Base-by-base conservation (phyloP, 2,113 vertebrate genomes). In the Mobula birostris region DNA sequence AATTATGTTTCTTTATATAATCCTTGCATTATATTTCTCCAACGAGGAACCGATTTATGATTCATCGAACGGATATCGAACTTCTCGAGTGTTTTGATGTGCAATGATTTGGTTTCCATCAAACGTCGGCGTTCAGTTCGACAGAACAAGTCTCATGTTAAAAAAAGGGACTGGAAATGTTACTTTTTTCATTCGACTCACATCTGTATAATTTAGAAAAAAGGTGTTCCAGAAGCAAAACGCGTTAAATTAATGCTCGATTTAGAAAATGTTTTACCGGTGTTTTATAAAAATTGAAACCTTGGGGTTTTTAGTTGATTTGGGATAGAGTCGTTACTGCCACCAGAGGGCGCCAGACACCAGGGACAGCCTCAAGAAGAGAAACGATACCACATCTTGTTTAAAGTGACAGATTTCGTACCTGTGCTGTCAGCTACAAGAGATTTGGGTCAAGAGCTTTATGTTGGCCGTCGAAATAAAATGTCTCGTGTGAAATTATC, bases 381-480 rank as follows among this genome's bases (percentile, higher is more conserved):
- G n/a, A 29, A 93, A 56, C 14, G 21, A 74, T 74, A 93, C 32
- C 9, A 32, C 0, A 1, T 24, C 40, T 66, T 40, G 70, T 40
- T 76, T 40, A 76, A 74, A 93, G 21, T 27, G 70, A 74, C 70
- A 29, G 32, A 93, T 56, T 93, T 76, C 70, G 48, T 5, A 72
- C 24, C 66, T 93, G 32, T 93, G 70, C 90, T 48, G 68, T 74
- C 90, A 74, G 70, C 27, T 74, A 74, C 40, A 74, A 21, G 36
- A 70, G 70, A 11, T 93, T 76, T 93, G 40, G 91, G 70, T 72
- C 91, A 93, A 74, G 70, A 56, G 66, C 85, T 90, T 90, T 90
- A 74, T 93, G 36, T 40, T 40, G 70, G 70, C 36, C 48, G 91
- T 74, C 9, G 40, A 56, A 74, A 76, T 93, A 93, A 93, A 74